Evolutionary conservation across 2,797 vertebrate species (phyloP), one percentile per base, ranked within the genome.

Genomic region (Epinephelus coioides): DNA sequence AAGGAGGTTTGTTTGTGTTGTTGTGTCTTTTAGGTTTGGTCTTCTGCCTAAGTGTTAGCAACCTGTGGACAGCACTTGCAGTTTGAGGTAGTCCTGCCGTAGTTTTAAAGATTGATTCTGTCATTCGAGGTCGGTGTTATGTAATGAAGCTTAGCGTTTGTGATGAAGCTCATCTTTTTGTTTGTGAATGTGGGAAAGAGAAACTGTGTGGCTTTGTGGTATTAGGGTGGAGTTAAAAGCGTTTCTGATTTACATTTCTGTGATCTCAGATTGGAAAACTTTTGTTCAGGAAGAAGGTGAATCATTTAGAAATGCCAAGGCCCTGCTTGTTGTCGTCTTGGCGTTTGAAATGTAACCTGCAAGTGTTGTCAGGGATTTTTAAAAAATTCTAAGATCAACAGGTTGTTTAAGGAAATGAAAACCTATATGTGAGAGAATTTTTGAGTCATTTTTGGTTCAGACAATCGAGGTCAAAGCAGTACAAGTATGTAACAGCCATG

Each of bases 401-500:
- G 21, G 61, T 65, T 76, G n/a, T 53, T 60, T 14, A 44, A 60
- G 68, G 63, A 81, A 82, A 34, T 54, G 0, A 34, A 55, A 54
- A 51, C 57, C 3, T 68, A 5, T 53, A 8, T 11, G 14, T 18
- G 21, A 17, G 43, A 19, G 21, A 68, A 19, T 56, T 25, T 87
- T 76, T 54, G 18, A 57, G 19, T 51, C 1, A 7, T 19, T 76
- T 76, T 64, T 53, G 44, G 38, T 73, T 84, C 21, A 85, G 54
- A 84, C 73, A 69, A 40, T 75, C 0, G 65, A 72, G 78, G 82
- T 87, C 68, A 80, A 78, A 70, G 74, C 69, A 78, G 86, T 84
- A 73, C 90, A 89, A 92, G 86, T 81, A 89, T 90, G 88, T 89
- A 85, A 85, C 84, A 83, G 88, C 85, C 84, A 84, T 92, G 88